Evolutionary conservation across 2,888 invertebrate genomes (phyloP).

Genomic region (Leptogaster cylindrica): DNA sequence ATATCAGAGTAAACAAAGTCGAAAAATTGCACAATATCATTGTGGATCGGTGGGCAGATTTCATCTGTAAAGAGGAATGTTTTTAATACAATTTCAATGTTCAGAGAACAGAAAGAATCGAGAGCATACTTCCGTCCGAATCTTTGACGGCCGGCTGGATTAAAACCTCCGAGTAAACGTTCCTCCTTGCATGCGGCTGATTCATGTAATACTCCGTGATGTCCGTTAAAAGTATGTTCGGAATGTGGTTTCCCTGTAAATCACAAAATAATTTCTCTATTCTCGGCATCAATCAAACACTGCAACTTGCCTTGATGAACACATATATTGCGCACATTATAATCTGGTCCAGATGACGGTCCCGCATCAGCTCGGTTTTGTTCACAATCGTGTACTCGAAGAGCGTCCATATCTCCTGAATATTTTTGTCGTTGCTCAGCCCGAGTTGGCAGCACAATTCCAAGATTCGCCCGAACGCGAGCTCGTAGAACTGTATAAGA

Average conservation of each 20-base stretch:
- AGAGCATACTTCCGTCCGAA: slow-evolving; percentile 50
- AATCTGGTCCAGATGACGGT: slow-evolving; percentile 96
- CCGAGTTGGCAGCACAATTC: slow-evolving; percentile 85
- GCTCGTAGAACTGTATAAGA: slow-evolving; percentile 76
- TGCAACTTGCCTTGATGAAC: slow-evolving; percentile 64
- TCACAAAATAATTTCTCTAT: background rate
- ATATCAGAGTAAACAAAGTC: slow-evolving; percentile 86
- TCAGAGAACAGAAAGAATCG: background rate
- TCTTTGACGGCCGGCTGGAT: slow-evolving; percentile 58
- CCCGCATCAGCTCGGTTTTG: slow-evolving; percentile 83
- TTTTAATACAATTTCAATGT: background rate
- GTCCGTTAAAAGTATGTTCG: slow-evolving; percentile 76
- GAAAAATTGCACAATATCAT: slow-evolving; percentile 94
- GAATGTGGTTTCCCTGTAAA: slow-evolving; percentile 57
- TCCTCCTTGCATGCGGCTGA: slow-evolving; percentile 90
- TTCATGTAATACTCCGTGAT: slow-evolving; percentile 94
- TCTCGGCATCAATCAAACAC: background rate
- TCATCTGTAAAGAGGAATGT: slow-evolving; percentile 26
- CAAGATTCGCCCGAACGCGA: slow-evolving; percentile 90
- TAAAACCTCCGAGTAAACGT: slow-evolving; percentile 91
- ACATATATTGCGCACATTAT: slow-evolving; percentile 98
- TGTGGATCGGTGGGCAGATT: slow-evolving; percentile 61
- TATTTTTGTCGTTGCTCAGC: slow-evolving; percentile 73
- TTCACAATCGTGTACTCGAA: slow-evolving; percentile 89
- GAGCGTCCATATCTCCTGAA: slow-evolving; percentile 94